Percentiles rank a stretch among this genome's conserved stretches.
These are phyloP conservation scores for Pipistrellus kuhlii DNA, from an alignment of 2,797 vertebrate species.

Conservation along the genomic window DNA sequence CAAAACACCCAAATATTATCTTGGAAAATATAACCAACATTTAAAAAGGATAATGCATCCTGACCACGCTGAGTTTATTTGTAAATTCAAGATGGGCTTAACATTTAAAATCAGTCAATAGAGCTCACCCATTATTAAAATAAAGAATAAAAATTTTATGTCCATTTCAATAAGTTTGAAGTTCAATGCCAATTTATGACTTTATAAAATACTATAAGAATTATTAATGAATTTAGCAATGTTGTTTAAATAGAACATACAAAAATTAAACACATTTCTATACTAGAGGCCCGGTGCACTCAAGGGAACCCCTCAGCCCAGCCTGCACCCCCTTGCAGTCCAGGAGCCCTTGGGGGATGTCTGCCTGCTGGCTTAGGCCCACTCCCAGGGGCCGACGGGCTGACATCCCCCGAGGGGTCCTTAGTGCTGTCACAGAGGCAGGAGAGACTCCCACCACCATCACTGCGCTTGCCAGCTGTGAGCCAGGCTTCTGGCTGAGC, in stretches of 20 bases:
- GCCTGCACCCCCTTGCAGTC: no score
- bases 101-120: not conserved
- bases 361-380: no score
- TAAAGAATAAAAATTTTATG: not conserved
- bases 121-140: not conserved
- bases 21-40: not conserved
- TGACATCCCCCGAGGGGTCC: no score
- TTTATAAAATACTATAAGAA: conserved; percentile 29
- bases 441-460: no score
- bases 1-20: conserved; percentile 26
- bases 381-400: no score
- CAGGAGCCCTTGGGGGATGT: no score
- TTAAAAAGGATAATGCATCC: not conserved
- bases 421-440: no score
- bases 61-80: not conserved
- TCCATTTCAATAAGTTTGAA: conserved; percentile 43
- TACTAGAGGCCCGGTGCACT: no score
- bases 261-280: conserved; percentile 5
- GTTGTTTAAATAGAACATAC: conserved; percentile 18
- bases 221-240: conserved; percentile 29
- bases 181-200: not conserved
- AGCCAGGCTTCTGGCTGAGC: no score
- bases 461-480: no score
- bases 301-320: no score
- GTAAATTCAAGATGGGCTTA: not conserved